phyloP scores from a whole-genome alignment of 2,797 vertebrate genomes.

The Vespertilio murinus region DNA sequence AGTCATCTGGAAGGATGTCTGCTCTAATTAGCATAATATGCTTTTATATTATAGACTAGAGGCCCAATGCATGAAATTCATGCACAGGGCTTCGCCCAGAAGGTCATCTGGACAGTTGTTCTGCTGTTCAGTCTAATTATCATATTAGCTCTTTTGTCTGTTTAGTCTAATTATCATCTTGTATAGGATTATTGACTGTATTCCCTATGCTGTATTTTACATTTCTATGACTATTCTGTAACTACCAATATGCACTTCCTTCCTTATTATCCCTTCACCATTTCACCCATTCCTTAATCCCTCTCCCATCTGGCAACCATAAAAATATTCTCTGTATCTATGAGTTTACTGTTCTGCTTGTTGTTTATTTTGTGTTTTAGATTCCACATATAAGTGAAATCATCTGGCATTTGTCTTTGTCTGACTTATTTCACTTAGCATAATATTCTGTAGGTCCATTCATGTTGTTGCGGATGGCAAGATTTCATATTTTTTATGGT shows the following conservation, averaged over 20 bases:
- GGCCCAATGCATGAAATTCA: too few species aligned
- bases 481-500: not conserved
- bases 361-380: not conserved
- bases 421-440: not conserved
- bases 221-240: not conserved
- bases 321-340: not conserved
- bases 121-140: too few species aligned
- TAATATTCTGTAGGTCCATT: not conserved
- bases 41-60: too few species aligned
- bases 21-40: too few species aligned
- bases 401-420: not conserved
- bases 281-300: not conserved
- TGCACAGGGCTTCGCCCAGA: too few species aligned
- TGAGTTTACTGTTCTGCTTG: not conserved
- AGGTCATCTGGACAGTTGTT: too few species aligned
- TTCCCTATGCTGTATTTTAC: not conserved
- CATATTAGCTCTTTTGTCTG: too few species aligned
- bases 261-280: not conserved
- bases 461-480: not conserved
- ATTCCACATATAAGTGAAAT: not conserved
- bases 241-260: not conserved
- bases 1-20: too few species aligned
- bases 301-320: not conserved
- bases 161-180: too few species aligned
- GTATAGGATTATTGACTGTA: not conserved